Evolutionary conservation across 1,140 invertebrate genomes (phyloP), one percentile per base, ranked within the genome.

Genomic region (Zaprionus vittiger): DNA sequence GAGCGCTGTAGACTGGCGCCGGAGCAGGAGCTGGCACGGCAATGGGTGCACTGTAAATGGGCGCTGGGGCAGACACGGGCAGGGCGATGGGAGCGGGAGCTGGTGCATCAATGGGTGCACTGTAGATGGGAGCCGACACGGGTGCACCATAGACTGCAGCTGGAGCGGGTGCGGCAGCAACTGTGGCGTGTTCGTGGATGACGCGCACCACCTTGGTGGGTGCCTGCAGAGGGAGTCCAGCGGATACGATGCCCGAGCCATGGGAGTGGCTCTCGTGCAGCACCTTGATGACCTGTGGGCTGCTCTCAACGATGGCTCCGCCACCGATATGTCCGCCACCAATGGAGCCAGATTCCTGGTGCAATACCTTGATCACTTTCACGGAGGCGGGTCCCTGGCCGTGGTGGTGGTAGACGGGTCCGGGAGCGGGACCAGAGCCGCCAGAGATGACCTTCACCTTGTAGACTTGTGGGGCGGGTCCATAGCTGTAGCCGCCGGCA

Each of bases 131-230:
- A n/a, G 55, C 56, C 1, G 63, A 26, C 15, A 28, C 47, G 0
- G 81, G 78, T 7, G 80, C 75, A 24, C 38, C 20, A n/a, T 81
- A 82, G 3, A 73, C 37, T 0, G 72, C 67, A 47, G 65, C 64
- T 15, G 73, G 80, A 24, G 74, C 71, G 9, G 31, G 31, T 34
- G 83, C 74, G n/a, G 80, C 79, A 56, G 73, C 70, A 38, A 73
- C 72, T 4, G 72, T 31, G 11, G 59, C 65, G 26, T 91, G 85
- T 52, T 91, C 85, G 49, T 91, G 90, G 41, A 91, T 91, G 12
- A 91, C 90, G 34, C 91, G 90, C 34, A 91, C 86, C 34, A 91
- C 91, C 62, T 90, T 91, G 57, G 83, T 73, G 47, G 74, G 73
- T 38, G 79, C 77, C 3, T 67, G 56, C n/a, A 68, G 15, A n/a